Evolutionary conservation across 30 jellyfish, hydroid and myxozoan genomes (phyloP).

Genomic region (Turritopsis dohrnii): DNA sequence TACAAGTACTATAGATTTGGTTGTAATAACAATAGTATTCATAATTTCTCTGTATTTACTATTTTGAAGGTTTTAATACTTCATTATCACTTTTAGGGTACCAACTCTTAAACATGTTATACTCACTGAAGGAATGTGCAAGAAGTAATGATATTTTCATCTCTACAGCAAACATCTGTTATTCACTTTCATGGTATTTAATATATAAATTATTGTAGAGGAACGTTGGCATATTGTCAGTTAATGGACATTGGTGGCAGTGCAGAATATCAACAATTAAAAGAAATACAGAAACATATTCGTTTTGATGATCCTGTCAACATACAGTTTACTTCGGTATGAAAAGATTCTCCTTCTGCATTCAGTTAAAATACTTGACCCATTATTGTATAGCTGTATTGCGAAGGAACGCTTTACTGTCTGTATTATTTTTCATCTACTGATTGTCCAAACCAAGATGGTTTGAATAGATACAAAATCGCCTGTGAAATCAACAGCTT

Average conservation of each 20-base stretch:
- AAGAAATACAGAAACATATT: conserved; percentile 40
- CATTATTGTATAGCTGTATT: not conserved
- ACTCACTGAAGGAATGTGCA: conserved; percentile 73
- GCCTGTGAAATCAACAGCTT: too few relatives aligned
- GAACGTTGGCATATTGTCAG: conserved; percentile 62
- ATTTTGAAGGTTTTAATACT: not conserved
- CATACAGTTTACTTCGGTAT: conserved; percentile 91
- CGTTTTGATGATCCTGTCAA: conserved; percentile 90
- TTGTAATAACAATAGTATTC: too few relatives aligned
- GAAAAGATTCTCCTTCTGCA: not conserved
- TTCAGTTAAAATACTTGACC: not conserved
- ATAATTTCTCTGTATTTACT: too few relatives aligned
- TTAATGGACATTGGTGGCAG: conserved; percentile 62
- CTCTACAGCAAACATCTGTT: not conserved
- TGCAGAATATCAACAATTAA: conserved; percentile 49
- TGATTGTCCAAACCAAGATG: too few relatives aligned
- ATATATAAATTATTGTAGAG: conserved; percentile 39
- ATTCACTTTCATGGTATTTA: not conserved
- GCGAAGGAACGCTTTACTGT: too few relatives aligned
- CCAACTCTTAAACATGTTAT: conserved; percentile 74
- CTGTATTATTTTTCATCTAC: too few relatives aligned
- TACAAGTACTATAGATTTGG: too few relatives aligned
- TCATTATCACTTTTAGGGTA: conserved; percentile 39
- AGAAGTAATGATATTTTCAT: conserved; percentile 32
- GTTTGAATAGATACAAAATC: too few relatives aligned